Evolutionary conservation across 2,797 vertebrate species (phyloP).

Genomic region (Enteromius thamalakanensis): DNA sequence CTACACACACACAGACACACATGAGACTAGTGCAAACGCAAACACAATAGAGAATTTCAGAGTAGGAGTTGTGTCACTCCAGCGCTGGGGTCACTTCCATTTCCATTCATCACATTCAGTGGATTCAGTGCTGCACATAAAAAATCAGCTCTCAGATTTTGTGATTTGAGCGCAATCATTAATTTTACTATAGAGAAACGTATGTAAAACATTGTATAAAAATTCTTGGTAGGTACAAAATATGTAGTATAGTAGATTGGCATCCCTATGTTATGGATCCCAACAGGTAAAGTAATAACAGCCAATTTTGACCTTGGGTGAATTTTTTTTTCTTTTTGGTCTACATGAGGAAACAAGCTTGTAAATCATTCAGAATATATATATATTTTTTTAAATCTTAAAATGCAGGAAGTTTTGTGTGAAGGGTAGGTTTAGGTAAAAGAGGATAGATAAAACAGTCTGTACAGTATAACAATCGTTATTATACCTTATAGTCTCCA

Average conservation of each 20-base stretch:
- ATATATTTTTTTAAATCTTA: too few relatives aligned
- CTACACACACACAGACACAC: not conserved
- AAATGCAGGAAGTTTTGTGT: not conserved
- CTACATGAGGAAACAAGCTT: not conserved
- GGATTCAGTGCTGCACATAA: not conserved
- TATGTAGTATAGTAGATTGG: not conserved
- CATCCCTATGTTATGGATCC: not conserved
- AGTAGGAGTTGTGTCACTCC: not conserved
- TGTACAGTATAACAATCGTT: not conserved
- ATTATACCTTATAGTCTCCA: not conserved
- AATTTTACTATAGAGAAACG: not conserved
- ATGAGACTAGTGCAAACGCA: slow-evolving; percentile 12
- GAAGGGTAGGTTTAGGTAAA: not conserved
- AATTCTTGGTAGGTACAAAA: not conserved
- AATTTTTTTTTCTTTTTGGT: not conserved
- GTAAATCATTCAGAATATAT: not conserved
- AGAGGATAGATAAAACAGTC: not conserved
- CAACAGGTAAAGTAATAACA: not conserved
- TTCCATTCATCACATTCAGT: slow-evolving; percentile 15
- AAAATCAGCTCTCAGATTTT: not conserved
- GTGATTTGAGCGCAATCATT: not conserved
- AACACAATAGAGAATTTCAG: slow-evolving; percentile 27
- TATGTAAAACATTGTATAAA: not conserved
- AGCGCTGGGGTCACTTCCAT: slow-evolving; percentile 16
- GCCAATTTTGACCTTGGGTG: not conserved